phyloP scores from a whole-genome alignment of 1,140 invertebrate species.

The Drosophila tani region DNA sequence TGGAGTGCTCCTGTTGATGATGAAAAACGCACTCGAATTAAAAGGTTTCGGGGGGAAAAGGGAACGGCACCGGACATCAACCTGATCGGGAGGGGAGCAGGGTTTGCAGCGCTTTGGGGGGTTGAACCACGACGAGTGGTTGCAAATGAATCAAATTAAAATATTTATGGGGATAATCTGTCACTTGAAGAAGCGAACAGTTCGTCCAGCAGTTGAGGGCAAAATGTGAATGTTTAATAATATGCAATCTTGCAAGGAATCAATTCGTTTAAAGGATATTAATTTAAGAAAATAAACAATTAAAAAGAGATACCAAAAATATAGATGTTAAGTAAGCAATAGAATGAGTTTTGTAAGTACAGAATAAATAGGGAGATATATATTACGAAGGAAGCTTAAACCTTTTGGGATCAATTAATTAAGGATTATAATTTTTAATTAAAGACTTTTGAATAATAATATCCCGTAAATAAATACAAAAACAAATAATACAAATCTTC shows the following conservation, averaged over 20 bases:
- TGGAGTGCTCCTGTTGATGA: conserved; percentile 51
- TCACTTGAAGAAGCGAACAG: conserved; percentile 29
- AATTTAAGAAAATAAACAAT: background rate
- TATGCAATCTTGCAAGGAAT: background rate
- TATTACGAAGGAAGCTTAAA: background rate
- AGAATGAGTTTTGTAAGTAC: background rate
- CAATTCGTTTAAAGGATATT: background rate
- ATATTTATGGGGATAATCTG: conserved; percentile 48
- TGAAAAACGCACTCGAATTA: conserved; percentile 83
- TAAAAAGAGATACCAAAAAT: too few relatives aligned
- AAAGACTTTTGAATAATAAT: too few relatives aligned
- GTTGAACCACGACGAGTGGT: conserved; percentile 41
- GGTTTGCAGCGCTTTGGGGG: conserved; percentile 41
- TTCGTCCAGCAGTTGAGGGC: background rate
- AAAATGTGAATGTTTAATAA: background rate
- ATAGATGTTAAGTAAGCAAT: background rate
- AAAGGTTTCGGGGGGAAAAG: conserved; percentile 46
- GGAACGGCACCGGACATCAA: conserved; percentile 25
- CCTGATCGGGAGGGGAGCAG: conserved; percentile 11
- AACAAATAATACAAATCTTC: too few relatives aligned
- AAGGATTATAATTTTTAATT: too few relatives aligned
- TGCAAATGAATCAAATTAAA: conserved; percentile 59
- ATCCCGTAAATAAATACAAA: too few relatives aligned
- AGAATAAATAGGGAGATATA: background rate
- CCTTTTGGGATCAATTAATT: too few relatives aligned